Conservation (phyloP, 1,140 invertebrate genomes). For the Meteorus sp. region DNA sequence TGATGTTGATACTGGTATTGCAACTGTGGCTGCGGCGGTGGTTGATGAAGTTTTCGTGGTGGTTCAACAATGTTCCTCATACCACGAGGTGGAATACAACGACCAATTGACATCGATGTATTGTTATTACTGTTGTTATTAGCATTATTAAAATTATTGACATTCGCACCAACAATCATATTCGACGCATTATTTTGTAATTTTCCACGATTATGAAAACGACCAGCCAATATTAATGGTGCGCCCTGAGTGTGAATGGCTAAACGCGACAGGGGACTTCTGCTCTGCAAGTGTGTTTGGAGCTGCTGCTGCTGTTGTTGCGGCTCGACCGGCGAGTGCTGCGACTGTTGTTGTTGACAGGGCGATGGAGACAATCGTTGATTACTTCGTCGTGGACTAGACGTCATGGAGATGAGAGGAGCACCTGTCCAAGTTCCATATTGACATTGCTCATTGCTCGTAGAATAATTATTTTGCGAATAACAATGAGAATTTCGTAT, state of each 20-base stretch:
- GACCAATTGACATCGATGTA: conserved; percentile 39
- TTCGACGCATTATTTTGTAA: conserved; percentile 34
- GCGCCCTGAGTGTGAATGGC: conserved; percentile 78
- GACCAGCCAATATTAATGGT: conserved; percentile 70
- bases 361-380: conserved; percentile 51
- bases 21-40: conserved; percentile 25
- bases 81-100: conserved; percentile 41
- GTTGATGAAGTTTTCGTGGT: conserved; percentile 29
- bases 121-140: conserved; percentile 34
- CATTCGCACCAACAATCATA: conserved; percentile 39
- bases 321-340: conserved; percentile 35
- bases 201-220: conserved; percentile 52
- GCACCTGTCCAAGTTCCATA: conserved; percentile 66
- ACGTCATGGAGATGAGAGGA: conserved; percentile 68
- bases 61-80: conserved; percentile 38
- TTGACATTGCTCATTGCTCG: conserved; percentile 41
- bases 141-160: conserved; percentile 37
- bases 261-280: conserved; percentile 64
- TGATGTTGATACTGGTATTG: conserved; percentile 31
- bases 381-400: conserved; percentile 45
- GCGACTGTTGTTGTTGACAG: conserved; percentile 35
- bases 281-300: conserved; percentile 44
- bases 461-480: conserved; percentile 32
- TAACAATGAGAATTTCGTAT: conserved; percentile 24
- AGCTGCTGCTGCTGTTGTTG: conserved; percentile 34